Percentiles rank a stretch among this genome's conserved stretches.
Evolutionary conservation across 1,140 invertebrate species (phyloP).

Genomic region (Cecropterus lyciades): DNA sequence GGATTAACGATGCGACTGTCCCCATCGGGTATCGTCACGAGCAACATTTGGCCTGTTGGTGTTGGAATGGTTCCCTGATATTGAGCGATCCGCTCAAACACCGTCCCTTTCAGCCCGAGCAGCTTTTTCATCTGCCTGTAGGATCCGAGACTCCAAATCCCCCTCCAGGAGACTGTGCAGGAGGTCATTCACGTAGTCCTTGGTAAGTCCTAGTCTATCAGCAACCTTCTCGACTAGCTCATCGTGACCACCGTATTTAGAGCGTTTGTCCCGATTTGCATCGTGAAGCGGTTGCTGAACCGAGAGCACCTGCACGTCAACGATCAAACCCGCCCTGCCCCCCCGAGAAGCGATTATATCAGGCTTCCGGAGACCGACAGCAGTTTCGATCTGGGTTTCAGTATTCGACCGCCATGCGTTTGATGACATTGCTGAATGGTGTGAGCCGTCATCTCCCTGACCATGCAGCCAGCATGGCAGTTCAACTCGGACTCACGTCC

Average conservation of each 20-base stretch:
- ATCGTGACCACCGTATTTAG: conserved; percentile 36
- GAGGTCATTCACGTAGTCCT: conserved; percentile 14
- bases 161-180: conserved; percentile 27
- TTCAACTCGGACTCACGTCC: conserved; percentile 38
- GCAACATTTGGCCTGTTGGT: too few relatives aligned
- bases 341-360: conserved; percentile 22
- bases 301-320: not conserved
- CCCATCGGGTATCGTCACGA: too few relatives aligned
- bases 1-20: too few relatives aligned
- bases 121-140: too few relatives aligned
- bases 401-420: conserved; percentile 60
- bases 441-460: conserved; percentile 64
- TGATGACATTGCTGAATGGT: conserved; percentile 62
- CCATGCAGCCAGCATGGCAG: conserved; percentile 61
- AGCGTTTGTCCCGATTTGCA: not conserved
- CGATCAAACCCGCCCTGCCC: not conserved
- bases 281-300: not conserved
- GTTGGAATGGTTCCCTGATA: too few relatives aligned
- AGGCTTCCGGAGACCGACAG: conserved; percentile 32
- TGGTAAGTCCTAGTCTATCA: conserved; percentile 24
- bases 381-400: conserved; percentile 36
- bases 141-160: too few relatives aligned
- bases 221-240: conserved; percentile 38
- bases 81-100: too few relatives aligned
- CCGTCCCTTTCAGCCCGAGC: too few relatives aligned